A percentile compares a stretch with the other conserved stretches of the same genome.
Conservation (phyloP, 2,888 invertebrate species). For the Drosophila mulleri region DNA sequence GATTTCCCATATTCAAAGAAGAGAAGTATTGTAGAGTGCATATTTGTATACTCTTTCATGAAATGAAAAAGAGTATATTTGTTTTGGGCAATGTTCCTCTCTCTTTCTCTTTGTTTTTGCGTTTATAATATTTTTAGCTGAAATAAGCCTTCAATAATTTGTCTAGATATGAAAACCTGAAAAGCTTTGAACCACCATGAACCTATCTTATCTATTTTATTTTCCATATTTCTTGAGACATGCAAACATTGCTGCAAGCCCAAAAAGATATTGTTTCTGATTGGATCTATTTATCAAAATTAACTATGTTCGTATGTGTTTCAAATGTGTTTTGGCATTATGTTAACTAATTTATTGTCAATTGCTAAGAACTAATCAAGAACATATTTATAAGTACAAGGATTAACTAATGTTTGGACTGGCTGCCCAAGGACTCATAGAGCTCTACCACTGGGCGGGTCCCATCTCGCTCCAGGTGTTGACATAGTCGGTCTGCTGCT, state of each 20-base stretch:
- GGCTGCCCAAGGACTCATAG: slow-evolving; percentile 22
- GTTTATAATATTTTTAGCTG: too few relatives aligned
- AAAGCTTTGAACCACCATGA: not conserved
- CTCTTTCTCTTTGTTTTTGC: too few relatives aligned
- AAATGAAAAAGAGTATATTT: not conserved
- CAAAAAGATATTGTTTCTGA: not conserved
- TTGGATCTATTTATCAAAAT: not conserved
- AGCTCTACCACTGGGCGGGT: slow-evolving; percentile 86
- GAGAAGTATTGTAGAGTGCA: not conserved
- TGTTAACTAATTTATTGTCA: slow-evolving; percentile 73
- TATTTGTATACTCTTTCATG: not conserved
- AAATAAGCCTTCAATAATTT: not conserved
- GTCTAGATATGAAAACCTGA: not conserved
- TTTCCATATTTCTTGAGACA: not conserved
- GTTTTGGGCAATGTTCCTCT: not conserved
- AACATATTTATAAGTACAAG: slow-evolving; percentile 62
- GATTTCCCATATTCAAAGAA: too few relatives aligned
- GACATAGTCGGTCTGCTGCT: slow-evolving; percentile 88
- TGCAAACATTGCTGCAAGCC: slow-evolving; percentile 1
- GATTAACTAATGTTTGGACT: slow-evolving; percentile 50
- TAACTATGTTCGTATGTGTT: too few relatives aligned
- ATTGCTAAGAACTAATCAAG: slow-evolving; percentile 69
- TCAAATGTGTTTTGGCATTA: slow-evolving; percentile 35
- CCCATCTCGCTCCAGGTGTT: slow-evolving; percentile 90
- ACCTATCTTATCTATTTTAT: slow-evolving; percentile 5